phyloP scores from a whole-genome alignment of 2,888 invertebrate species.

The Caenorhabditis sp. region DNA sequence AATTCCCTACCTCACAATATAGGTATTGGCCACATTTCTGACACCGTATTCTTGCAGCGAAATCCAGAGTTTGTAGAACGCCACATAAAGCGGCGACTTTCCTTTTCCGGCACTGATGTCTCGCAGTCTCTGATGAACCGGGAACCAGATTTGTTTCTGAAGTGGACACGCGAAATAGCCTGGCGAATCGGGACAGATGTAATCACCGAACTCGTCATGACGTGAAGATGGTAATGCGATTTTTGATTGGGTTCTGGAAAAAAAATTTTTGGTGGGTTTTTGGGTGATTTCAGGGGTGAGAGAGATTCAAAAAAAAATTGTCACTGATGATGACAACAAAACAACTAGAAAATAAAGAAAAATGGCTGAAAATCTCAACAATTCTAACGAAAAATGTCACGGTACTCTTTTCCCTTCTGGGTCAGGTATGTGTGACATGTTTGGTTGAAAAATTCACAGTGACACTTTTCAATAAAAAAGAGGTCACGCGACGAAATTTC shows the following conservation, averaged over 20 bases:
- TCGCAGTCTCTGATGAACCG: conserved; percentile 33
- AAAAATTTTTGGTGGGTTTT: too few species aligned
- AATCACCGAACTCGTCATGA: background rate
- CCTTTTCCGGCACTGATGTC: conserved; percentile 4
- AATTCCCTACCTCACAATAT: conserved; percentile 3
- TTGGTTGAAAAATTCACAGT: too few species aligned
- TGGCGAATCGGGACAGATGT: conserved; percentile 69
- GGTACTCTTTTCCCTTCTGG: too few species aligned
- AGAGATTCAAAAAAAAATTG: background rate
- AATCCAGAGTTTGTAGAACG: conserved; percentile 39
- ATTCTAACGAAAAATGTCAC: too few species aligned
- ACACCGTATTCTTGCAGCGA: conserved; percentile 52
- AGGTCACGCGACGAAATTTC: too few species aligned
- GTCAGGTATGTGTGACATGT: too few species aligned
- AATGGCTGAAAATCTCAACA: too few species aligned
- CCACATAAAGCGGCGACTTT: conserved; percentile 14
- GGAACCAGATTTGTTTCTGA: conserved; percentile 45
- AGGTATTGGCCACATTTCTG: conserved; percentile 41
- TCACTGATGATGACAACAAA: too few species aligned
- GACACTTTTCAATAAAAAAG: too few species aligned
- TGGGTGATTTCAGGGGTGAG: too few species aligned
- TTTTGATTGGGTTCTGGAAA: background rate
- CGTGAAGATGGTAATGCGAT: background rate
- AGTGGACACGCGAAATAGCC: conserved; percentile 81
- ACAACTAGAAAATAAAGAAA: too few species aligned